These are phyloP conservation scores for Lanistes nyassanus DNA, from an alignment of 1,140 invertebrate species.

Conservation along the genomic window DNA sequence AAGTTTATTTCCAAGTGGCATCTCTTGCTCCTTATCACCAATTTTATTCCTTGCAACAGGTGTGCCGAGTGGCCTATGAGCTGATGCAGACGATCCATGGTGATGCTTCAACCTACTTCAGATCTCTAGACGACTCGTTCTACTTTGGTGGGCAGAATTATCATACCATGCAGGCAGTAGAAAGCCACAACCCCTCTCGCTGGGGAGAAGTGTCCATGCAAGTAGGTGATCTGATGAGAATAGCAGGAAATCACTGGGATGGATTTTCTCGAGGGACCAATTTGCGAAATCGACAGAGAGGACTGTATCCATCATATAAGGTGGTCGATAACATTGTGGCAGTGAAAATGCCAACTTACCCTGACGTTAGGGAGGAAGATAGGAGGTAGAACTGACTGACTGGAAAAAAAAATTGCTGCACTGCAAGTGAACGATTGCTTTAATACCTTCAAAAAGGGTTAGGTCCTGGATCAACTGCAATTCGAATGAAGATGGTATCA, in stretches of 20 bases:
- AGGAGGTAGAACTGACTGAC: too few species aligned
- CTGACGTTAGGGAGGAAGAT: conserved; percentile 33
- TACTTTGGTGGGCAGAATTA: conserved; percentile 97
- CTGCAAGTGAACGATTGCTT: too few species aligned
- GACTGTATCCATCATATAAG: conserved; percentile 70
- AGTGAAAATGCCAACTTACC: conserved; percentile 58
- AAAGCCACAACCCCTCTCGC: conserved; percentile 61
- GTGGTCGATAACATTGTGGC: conserved; percentile 50
- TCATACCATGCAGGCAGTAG: conserved; percentile 83
- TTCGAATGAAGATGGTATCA: conserved; percentile 57
- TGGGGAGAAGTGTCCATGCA: conserved; percentile 78
- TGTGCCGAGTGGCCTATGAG: conserved; percentile 95
- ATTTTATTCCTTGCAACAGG: conserved; percentile 68
- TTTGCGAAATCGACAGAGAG: conserved; percentile 75
- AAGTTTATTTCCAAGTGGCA: too few species aligned
- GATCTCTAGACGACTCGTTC: conserved; percentile 95
- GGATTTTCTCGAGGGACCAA: conserved; percentile 90
- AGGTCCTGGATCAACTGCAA: conserved; percentile 42
- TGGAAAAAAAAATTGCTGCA: too few species aligned
- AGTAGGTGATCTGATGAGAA: conserved; percentile 85
- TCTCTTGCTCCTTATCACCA: too few species aligned
- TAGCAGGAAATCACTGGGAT: conserved; percentile 98
- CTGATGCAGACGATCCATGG: conserved; percentile 91
- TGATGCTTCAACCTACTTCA: conserved; percentile 85
- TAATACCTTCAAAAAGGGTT: conserved; percentile 12